Evolutionary conservation across 2,888 invertebrate genomes (phyloP).

Genomic region (Erpobdella octoculata): DNA sequence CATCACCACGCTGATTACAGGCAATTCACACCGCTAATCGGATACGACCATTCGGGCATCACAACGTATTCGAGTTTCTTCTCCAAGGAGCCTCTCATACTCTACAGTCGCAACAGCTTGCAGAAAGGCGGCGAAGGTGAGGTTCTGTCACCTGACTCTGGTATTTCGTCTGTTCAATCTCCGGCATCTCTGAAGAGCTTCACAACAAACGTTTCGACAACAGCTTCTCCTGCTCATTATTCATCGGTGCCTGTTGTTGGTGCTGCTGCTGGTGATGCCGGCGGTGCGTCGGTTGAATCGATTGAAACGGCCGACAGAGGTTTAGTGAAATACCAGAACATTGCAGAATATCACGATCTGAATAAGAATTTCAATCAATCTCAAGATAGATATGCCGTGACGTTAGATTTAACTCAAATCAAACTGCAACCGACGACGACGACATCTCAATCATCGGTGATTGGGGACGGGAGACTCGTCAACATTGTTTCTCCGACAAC

Average conservation of each 20-base stretch:
- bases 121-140: background rate
- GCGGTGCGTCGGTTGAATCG: no score
- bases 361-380: no score
- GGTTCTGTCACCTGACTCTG: conserved; percentile 17
- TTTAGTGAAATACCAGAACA: background rate
- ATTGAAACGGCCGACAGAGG: no score
- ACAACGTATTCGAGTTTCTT: background rate
- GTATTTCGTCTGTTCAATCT: conserved; percentile 11
- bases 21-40: no score
- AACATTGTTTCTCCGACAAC: conserved; percentile 11
- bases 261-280: background rate
- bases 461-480: conserved; percentile 5
- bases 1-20: no score
- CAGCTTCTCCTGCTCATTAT: background rate
- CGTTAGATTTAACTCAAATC: background rate
- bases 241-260: no score
- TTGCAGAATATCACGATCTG: no score
- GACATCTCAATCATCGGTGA: background rate
- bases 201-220: background rate
- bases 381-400: background rate
- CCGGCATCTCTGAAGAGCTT: background rate
- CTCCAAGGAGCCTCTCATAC: conserved; percentile 12
- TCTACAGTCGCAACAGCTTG: background rate
- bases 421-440: no score
- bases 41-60: background rate